phyloP scores from a whole-genome alignment of 1,140 invertebrate genomes.

The Papilio aristodemus region DNA sequence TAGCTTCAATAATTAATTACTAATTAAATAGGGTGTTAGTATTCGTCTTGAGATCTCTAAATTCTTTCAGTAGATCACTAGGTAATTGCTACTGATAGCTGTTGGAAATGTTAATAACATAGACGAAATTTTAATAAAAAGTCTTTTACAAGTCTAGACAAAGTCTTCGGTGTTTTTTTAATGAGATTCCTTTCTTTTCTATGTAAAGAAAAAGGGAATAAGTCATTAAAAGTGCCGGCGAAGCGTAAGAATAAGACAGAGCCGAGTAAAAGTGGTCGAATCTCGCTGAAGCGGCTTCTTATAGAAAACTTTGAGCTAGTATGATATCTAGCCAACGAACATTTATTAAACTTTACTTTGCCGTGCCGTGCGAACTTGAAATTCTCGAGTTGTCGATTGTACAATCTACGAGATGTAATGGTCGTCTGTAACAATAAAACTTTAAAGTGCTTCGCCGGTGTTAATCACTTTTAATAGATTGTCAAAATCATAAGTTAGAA shows the following conservation, averaged over 20 bases:
- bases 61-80: neutral
- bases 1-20: no score
- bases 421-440: constrained; percentile 22
- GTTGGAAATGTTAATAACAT: neutral
- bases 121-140: constrained; percentile 2
- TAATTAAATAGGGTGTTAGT: no score
- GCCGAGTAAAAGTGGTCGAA: constrained; percentile 59
- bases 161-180: constrained; percentile 34
- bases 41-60: neutral
- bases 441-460: neutral
- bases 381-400: constrained; percentile 46
- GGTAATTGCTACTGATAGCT: neutral
- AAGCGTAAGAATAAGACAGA: constrained; percentile 60
- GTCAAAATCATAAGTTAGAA: neutral
- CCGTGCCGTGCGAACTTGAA: constrained; percentile 53
- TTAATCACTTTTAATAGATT: neutral
- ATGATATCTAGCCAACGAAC: constrained; percentile 57
- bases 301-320: constrained; percentile 69
- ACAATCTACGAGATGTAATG: constrained; percentile 32
- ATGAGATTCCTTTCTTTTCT: constrained; percentile 44
- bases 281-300: constrained; percentile 51
- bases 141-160: constrained; percentile 27
- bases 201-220: constrained; percentile 56
- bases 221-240: constrained; percentile 73
- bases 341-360: constrained; percentile 71